phyloP scores from a whole-genome alignment of 2,797 vertebrate species.

The Adrianichthys oophorus region DNA sequence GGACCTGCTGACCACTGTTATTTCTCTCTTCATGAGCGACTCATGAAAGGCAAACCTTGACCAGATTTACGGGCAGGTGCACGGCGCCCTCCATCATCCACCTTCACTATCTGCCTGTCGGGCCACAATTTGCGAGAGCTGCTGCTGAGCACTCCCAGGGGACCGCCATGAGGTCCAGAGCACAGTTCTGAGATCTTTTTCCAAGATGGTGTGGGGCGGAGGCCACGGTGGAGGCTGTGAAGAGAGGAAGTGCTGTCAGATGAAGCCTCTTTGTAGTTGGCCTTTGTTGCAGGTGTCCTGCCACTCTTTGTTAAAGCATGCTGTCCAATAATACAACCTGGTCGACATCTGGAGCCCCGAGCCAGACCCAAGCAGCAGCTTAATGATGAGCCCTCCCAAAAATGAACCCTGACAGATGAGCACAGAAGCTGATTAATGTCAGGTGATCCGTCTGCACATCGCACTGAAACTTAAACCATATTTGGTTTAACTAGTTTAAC shows the following conservation, averaged over 20 bases:
- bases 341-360: conserved; percentile 77
- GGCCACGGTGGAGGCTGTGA: conserved; percentile 70
- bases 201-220: conserved; percentile 73
- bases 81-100: conserved; percentile 59
- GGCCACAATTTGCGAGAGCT: conserved; percentile 65
- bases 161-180: conserved; percentile 62
- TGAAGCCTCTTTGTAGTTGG: conserved; percentile 81
- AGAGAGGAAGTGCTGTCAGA: conserved; percentile 79
- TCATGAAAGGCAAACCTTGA: conserved; percentile 63
- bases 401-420: conserved; percentile 42
- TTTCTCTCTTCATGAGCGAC: conserved; percentile 62
- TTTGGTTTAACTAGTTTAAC: not conserved
- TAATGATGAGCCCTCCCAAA: conserved; percentile 11
- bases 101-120: conserved; percentile 54
- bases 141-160: conserved; percentile 63
- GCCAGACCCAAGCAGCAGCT: conserved; percentile 38
- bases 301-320: conserved; percentile 79
- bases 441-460: not conserved
- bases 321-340: conserved; percentile 77
- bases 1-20: conserved; percentile 52
- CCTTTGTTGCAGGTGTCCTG: conserved; percentile 86
- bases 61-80: conserved; percentile 78
- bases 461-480: not conserved
- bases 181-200: conserved; percentile 78
- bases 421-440: conserved; percentile 34